These are phyloP conservation scores for Sesamia nonagrioides DNA, from an alignment of 1,140 invertebrate species.

Conservation along the genomic window DNA sequence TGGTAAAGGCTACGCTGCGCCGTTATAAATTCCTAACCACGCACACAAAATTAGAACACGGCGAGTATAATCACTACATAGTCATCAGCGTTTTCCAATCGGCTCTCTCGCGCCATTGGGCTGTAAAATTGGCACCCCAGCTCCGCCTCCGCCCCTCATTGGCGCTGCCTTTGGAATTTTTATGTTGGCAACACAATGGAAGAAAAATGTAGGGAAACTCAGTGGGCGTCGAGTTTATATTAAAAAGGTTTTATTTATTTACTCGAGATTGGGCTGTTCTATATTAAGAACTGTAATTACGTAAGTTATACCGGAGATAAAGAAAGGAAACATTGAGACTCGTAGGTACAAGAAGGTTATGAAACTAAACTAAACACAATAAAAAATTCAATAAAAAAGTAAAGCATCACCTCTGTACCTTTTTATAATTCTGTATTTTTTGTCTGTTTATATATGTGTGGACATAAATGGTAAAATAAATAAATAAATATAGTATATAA, in stretches of 20 bases:
- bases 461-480: too few relatives aligned
- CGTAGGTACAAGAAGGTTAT: too few relatives aligned
- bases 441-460: too few relatives aligned
- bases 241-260: constrained; percentile 1
- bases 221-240: not conserved
- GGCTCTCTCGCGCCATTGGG: constrained; percentile 54
- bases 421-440: too few relatives aligned
- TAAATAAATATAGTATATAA: too few relatives aligned
- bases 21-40: constrained; percentile 14
- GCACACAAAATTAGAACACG: constrained; percentile 42
- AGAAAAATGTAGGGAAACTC: constrained; percentile 3
- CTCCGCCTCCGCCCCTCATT: constrained; percentile 35
- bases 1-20: too few relatives aligned
- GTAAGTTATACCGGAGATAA: too few relatives aligned
- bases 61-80: constrained; percentile 49
- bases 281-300: too few relatives aligned
- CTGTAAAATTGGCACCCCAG: constrained; percentile 57
- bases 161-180: constrained; percentile 48
- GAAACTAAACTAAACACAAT: too few relatives aligned
- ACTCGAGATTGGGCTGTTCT: constrained; percentile 6
- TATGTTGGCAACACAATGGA: constrained; percentile 51
- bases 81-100: constrained; percentile 55
- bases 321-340: too few relatives aligned
- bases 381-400: too few relatives aligned
- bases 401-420: too few relatives aligned